A percentile compares a stretch with the other conserved stretches of the same genome.
Evolutionary conservation across 2,888 invertebrate genomes (phyloP).

Genomic region (Hypomecis punctinalis): DNA sequence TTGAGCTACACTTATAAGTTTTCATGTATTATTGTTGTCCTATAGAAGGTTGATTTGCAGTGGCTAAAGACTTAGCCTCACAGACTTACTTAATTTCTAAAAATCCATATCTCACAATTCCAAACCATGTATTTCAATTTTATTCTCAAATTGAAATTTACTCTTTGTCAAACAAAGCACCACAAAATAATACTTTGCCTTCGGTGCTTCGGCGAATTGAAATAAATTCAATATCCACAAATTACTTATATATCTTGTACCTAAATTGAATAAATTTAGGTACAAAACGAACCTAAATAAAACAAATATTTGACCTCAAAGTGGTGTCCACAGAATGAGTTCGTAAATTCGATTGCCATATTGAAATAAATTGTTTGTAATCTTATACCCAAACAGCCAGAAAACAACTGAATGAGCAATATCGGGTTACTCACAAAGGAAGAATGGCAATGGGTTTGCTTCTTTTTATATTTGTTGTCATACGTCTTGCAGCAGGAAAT

Average conservation of each 20-base stretch:
- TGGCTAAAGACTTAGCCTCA: too few relatives aligned
- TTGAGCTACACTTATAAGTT: too few relatives aligned
- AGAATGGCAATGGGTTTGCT: constrained; percentile 69
- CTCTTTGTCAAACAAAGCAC: too few relatives aligned
- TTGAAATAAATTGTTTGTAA: constrained; percentile 84
- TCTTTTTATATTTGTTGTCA: constrained; percentile 70
- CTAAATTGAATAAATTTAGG: constrained; percentile 39
- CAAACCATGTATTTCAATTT: too few relatives aligned
- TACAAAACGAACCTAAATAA: constrained; percentile 46
- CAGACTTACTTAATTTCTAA: too few relatives aligned
- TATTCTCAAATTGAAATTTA: too few relatives aligned
- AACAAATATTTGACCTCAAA: constrained; percentile 65
- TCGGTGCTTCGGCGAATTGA: too few relatives aligned
- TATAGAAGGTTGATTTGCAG: too few relatives aligned
- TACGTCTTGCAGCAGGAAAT: constrained; percentile 51
- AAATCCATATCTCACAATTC: too few relatives aligned
- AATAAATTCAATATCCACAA: too few relatives aligned
- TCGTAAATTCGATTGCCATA: constrained; percentile 80
- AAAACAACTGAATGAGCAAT: constrained; percentile 82
- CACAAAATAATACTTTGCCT: too few relatives aligned
- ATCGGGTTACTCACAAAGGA: constrained; percentile 75
- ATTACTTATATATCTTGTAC: constrained; percentile 19
- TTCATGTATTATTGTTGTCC: too few relatives aligned
- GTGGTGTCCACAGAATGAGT: constrained; percentile 64
- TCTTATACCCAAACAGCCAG: constrained; percentile 83